Evolutionary conservation across 2,113 vertebrate species (phyloP), one percentile per base, ranked within the genome.

Genomic region (Crotalus horridus): DNA sequence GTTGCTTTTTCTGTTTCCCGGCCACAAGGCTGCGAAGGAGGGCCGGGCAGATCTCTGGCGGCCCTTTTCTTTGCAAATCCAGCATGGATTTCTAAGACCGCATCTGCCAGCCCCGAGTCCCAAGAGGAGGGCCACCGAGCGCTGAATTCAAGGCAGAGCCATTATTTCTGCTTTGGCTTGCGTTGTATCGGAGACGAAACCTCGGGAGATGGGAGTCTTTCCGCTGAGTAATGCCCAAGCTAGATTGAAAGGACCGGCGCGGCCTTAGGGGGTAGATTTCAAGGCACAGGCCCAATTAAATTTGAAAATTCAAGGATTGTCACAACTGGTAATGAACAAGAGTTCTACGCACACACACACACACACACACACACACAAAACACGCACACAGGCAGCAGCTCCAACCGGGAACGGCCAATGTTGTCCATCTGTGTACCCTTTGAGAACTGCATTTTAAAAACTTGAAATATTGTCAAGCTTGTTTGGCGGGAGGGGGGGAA

Each of bases 301-400:
- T 96, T 98, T 98, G 97, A 98, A 98, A 98, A 98, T 98, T 97
- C 97, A 98, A 96, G 97, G 97, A 97, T 97, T 98, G 85, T 97
- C 96, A 95, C 97, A 97, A 97, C 97, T 97, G 96, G 94, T 97
- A 97, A 96, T 98, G 97, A 97, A 97, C 97, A 96, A 97, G 96
- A 96, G 33, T 74, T 74, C 17, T 12, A 69, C 11, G n/a, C 29
- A n/a, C 15, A 39, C n/a, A 8, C 69, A 20, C n/a, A 7, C n/a
- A 33, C 0, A 8, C 69, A 8, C n/a, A 94, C 94, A 39, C 91
- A 96, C 93, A 91, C 11, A 55, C 88, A 94, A 6, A 24, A 48
- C 86, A n/a, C 51, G 10, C 85, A 61, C 58, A 61, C 58, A 8
- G 10, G 11, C 3, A 64, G 26, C 48, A 0, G 24, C 51, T 74